Percentiles rank a stretch among this genome's conserved stretches.
phyloP scores from a whole-genome alignment of 1,140 invertebrate species.

The Drosophila bipectinata region DNA sequence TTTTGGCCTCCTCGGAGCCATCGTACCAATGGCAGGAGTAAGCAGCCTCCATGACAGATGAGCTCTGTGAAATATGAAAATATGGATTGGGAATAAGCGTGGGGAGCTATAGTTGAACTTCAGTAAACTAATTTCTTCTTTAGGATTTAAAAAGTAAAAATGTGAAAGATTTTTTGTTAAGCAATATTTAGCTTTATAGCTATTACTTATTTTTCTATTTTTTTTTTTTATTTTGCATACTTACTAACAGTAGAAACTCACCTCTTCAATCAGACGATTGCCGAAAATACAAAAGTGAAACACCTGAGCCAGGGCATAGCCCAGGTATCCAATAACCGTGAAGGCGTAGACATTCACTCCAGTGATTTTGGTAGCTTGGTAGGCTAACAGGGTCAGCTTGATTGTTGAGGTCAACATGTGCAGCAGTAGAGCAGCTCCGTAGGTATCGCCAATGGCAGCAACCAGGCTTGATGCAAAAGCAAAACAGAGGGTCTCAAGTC shows the following conservation, averaged over 20 bases:
- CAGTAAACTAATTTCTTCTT: too few species aligned
- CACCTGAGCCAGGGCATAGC: constrained; percentile 92
- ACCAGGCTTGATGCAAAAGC: constrained; percentile 86
- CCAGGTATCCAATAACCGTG: constrained; percentile 90
- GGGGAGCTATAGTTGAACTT: too few species aligned
- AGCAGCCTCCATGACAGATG: constrained; percentile 94
- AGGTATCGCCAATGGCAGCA: constrained; percentile 90
- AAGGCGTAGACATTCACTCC: constrained; percentile 90
- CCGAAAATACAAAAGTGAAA: constrained; percentile 94
- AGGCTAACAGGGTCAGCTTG: constrained; percentile 91
- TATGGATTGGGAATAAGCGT: neutral
- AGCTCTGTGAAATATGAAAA: constrained; percentile 86
- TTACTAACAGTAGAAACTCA: constrained; percentile 75
- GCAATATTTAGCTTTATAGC: neutral
- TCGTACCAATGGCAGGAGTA: constrained; percentile 95
- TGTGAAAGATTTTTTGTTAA: neutral
- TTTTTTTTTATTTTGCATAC: constrained; percentile 3
- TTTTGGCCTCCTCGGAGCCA: constrained; percentile 93
- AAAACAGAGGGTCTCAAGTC: constrained; percentile 9
- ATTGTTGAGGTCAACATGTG: constrained; percentile 94
- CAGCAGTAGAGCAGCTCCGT: constrained; percentile 90
- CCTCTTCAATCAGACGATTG: constrained; percentile 93
- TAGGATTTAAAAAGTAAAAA: neutral
- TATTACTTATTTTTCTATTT: neutral
- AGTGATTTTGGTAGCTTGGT: constrained; percentile 93